A percentile compares a stretch with the other conserved stretches of the same genome.
These are phyloP conservation scores for Yponomeuta sedellus DNA, from an alignment of 2,888 invertebrate genomes.

Conservation along the genomic window DNA sequence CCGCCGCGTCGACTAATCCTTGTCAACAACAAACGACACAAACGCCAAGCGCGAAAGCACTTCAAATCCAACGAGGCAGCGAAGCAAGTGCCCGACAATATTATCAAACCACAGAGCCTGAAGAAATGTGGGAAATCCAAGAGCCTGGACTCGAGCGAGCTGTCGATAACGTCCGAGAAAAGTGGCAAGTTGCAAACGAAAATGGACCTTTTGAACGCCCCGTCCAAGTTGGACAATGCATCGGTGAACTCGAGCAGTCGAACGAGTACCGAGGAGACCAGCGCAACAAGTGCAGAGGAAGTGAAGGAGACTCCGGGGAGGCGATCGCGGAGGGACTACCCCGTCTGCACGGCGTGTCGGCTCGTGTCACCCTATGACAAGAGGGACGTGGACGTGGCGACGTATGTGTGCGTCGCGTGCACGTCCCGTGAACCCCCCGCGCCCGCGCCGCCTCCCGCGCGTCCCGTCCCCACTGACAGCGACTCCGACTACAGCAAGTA, in stretches of 20 bases:
- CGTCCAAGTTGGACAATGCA: constrained; percentile 24
- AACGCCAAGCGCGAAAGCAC: constrained; percentile 51
- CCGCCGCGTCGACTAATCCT: constrained; percentile 86
- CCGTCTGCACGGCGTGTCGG: constrained; percentile 43
- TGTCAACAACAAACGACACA: constrained; percentile 80
- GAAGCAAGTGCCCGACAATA: constrained; percentile 33
- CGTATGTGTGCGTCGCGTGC: constrained; percentile 32
- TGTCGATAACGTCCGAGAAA: constrained; percentile 78
- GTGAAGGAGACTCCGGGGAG: constrained; percentile 21
- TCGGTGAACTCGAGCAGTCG: constrained; percentile 40
- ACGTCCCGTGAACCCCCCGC: constrained; percentile 24
- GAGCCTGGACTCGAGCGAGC: constrained; percentile 90
- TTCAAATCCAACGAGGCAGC: constrained; percentile 45
- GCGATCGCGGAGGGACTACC: constrained; percentile 36
- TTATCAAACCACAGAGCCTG: constrained; percentile 65
- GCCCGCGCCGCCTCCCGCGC: constrained; percentile 21
- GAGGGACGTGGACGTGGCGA: constrained; percentile 30
- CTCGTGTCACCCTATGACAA: constrained; percentile 38
- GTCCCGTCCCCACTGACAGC: constrained; percentile 40
- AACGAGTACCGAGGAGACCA: constrained; percentile 43
- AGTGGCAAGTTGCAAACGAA: constrained; percentile 43
- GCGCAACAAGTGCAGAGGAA: constrained; percentile 39
- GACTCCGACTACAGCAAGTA: constrained; percentile 76
- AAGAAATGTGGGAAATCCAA: constrained; percentile 87
- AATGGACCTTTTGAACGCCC: constrained; percentile 26